Percentiles rank a stretch among this genome's conserved stretches.
Evolutionary conservation across 2,113 vertebrate genomes (phyloP).

Genomic region (Aphyosemion australe): DNA sequence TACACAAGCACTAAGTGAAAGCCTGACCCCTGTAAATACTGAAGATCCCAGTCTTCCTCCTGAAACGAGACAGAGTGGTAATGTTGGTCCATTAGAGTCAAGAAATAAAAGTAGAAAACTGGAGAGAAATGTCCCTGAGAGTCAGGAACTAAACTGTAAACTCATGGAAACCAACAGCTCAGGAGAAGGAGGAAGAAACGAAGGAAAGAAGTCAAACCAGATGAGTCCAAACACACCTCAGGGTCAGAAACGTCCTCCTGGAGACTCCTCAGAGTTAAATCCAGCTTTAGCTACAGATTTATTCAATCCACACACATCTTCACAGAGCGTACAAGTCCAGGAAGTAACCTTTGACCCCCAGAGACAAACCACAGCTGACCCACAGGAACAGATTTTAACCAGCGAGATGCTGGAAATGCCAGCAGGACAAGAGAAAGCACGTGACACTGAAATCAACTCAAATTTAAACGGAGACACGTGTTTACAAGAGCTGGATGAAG

Average conservation of each 20-base stretch:
- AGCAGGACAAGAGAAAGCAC: neutral
- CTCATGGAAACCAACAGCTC: neutral
- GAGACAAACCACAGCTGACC: constrained; percentile 7
- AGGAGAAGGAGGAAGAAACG: constrained; percentile 5
- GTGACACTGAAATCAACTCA: neutral
- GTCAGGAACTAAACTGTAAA: constrained; percentile 20
- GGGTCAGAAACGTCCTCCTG: neutral
- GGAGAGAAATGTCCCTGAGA: neutral
- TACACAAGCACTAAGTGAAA: constrained; percentile 51
- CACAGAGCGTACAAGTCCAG: constrained; percentile 10
- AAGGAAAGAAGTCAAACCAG: neutral
- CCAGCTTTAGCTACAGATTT: neutral
- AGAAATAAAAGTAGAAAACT: neutral
- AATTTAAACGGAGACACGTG: neutral
- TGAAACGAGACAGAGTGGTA: neutral
- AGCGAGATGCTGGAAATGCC: neutral
- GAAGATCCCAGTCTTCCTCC: neutral
- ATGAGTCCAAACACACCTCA: neutral
- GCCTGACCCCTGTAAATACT: constrained; percentile 20
- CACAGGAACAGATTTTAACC: neutral
- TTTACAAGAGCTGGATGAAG: neutral
- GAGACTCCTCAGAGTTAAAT: neutral
- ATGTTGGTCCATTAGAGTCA: neutral
- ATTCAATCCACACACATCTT: neutral
- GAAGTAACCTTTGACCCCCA: constrained; percentile 13